Evolutionary conservation across 2,797 vertebrate species (phyloP).

Genomic region (Acanthurus lineatus): DNA sequence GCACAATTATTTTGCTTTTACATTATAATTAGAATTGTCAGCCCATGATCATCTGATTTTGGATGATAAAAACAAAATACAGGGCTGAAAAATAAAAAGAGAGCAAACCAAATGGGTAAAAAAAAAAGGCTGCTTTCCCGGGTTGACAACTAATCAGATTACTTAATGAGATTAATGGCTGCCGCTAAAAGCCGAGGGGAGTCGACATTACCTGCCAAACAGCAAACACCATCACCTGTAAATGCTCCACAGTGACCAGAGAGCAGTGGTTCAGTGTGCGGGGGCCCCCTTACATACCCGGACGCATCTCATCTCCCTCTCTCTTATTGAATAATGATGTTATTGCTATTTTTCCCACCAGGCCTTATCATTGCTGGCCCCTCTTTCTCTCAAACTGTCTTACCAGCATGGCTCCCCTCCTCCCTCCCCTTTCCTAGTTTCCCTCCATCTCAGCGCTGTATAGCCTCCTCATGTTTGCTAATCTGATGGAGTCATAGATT

Average conservation of each 20-base stretch:
- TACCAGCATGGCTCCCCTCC: conserved; percentile 63
- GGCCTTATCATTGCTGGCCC: conserved; percentile 21
- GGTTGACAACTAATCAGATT: neutral
- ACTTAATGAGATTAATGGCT: neutral
- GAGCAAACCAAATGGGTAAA: no score
- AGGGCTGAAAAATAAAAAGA: no score
- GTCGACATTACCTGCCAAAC: neutral
- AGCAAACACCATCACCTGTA: neutral
- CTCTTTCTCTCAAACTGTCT: conserved; percentile 29
- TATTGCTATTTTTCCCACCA: conserved; percentile 54
- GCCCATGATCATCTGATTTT: no score
- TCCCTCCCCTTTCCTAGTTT: conserved; percentile 9
- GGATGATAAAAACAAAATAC: no score
- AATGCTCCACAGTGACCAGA: neutral
- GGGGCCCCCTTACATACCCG: neutral
- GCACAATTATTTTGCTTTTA: no score
- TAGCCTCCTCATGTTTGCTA: conserved; percentile 70
- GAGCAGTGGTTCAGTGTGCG: conserved; percentile 13
- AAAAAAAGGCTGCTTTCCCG: no score
- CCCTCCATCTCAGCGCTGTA: conserved; percentile 59
- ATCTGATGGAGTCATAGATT: conserved; percentile 79
- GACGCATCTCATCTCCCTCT: neutral
- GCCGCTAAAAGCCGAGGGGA: neutral
- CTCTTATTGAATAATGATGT: conserved; percentile 37
- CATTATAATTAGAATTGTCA: no score